Percentiles rank a stretch among this genome's conserved stretches.
Evolutionary conservation across 2,888 invertebrate genomes (phyloP).

Genomic region (Anorthoa munda): DNA sequence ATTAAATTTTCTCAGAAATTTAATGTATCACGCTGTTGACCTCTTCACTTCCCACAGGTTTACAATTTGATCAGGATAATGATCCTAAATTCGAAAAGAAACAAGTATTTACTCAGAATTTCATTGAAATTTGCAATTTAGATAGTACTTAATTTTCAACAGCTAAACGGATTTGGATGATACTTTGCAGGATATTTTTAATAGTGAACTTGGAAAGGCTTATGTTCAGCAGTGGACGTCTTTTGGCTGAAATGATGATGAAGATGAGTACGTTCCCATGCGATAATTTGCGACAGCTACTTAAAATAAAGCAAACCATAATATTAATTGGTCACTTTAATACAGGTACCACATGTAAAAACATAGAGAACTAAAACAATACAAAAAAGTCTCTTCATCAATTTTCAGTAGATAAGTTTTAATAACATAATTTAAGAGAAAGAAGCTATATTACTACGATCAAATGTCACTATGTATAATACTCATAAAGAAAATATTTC

Average conservation of each 20-base stretch:
- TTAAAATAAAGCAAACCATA: too few species aligned
- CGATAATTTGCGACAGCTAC: too few species aligned
- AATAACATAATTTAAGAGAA: not conserved
- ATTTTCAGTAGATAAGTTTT: constrained; percentile 3
- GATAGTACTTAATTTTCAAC: too few species aligned
- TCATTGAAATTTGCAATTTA: not conserved
- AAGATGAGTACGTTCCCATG: too few species aligned
- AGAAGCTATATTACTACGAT: not conserved
- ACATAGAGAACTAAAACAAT: too few species aligned
- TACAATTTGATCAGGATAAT: not conserved
- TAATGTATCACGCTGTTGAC: not conserved
- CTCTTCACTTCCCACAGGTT: not conserved
- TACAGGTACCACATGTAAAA: too few species aligned
- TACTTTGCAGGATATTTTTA: too few species aligned
- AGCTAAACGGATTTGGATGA: too few species aligned
- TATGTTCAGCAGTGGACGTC: too few species aligned
- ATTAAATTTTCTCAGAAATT: not conserved
- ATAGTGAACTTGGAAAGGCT: too few species aligned
- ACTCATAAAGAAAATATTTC: constrained; percentile 22
- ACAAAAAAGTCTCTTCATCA: not conserved
- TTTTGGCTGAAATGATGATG: too few species aligned
- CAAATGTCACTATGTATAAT: constrained; percentile 15
- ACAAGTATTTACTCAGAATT: not conserved
- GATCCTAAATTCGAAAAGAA: not conserved
- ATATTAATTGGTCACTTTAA: too few species aligned